phyloP scores from a whole-genome alignment of 2,113 vertebrate genomes.

The Taurulus bubalis region DNA sequence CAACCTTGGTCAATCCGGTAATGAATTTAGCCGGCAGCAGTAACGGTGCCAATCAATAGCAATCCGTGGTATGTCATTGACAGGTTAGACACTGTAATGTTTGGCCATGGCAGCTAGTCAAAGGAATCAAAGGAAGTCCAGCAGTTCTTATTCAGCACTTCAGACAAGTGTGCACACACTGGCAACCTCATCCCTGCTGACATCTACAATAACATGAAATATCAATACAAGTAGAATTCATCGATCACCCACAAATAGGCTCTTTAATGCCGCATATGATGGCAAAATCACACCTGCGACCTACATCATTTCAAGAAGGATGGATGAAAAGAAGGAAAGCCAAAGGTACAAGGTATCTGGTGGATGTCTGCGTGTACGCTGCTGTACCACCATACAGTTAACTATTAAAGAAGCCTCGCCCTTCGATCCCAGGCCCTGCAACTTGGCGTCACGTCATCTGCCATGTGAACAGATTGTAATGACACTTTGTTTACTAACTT shows the following conservation, averaged over 20 bases:
- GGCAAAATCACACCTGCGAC: conserved; percentile 39
- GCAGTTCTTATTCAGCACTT: conserved; percentile 73
- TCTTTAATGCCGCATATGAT: conserved; percentile 42
- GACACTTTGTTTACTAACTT: conserved; percentile 2
- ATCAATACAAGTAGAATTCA: conserved; percentile 59
- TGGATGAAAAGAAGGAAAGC: not conserved
- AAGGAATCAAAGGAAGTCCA: conserved; percentile 72
- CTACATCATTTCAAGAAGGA: conserved; percentile 9
- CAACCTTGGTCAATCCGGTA: conserved; percentile 76
- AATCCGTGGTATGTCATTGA: conserved; percentile 77
- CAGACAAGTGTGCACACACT: conserved; percentile 62
- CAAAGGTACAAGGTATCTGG: not conserved
- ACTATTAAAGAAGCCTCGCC: not conserved
- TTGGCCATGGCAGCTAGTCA: conserved; percentile 72
- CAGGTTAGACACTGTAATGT: conserved; percentile 79
- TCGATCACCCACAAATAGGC: conserved; percentile 53
- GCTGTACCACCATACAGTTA: not conserved
- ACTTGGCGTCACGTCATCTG: not conserved
- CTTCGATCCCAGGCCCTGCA: not conserved
- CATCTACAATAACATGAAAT: conserved; percentile 54
- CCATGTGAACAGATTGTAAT: conserved; percentile 2
- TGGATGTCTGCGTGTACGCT: not conserved
- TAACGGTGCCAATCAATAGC: conserved; percentile 79
- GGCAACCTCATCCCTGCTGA: conserved; percentile 54
- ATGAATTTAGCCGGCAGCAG: conserved; percentile 80